A percentile compares a stretch with the other conserved stretches of the same genome.
phyloP scores from a whole-genome alignment of 2,888 invertebrate species.

The Uropetala carovei region DNA sequence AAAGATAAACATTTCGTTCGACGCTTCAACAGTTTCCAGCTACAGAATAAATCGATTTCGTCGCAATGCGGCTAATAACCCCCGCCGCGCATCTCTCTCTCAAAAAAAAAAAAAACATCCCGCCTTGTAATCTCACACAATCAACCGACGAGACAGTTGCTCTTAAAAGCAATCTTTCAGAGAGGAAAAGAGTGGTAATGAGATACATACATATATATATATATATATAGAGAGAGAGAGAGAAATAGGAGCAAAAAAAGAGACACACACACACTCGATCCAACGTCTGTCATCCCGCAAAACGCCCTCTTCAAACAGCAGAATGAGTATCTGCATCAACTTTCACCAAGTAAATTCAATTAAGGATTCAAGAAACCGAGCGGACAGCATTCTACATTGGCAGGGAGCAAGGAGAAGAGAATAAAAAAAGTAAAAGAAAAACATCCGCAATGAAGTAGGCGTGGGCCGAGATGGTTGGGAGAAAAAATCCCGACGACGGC shows the following conservation, averaged over 20 bases:
- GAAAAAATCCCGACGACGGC: not conserved
- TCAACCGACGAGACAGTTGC: no score
- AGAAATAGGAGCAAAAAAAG: not conserved
- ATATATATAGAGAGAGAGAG: not conserved
- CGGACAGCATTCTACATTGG: not conserved
- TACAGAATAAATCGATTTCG: no score
- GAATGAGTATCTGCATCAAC: constrained; percentile 2
- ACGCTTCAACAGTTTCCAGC: no score
- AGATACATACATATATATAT: no score
- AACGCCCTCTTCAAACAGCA: not conserved
- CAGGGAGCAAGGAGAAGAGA: not conserved
- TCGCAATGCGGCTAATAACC: no score
- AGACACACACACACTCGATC: not conserved
- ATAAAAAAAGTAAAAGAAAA: not conserved
- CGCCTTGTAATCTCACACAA: no score
- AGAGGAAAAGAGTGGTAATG: not conserved
- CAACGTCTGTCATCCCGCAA: not conserved
- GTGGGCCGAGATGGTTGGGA: not conserved
- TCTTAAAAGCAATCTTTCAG: not conserved
- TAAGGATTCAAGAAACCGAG: not conserved
- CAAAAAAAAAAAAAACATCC: no score
- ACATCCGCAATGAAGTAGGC: not conserved
- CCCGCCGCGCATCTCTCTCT: no score
- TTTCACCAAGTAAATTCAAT: constrained; percentile 25
- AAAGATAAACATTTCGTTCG: no score